These are phyloP conservation scores for Orestias chungarensis DNA, from an alignment of 2,797 vertebrate species.

Conservation along the genomic window DNA sequence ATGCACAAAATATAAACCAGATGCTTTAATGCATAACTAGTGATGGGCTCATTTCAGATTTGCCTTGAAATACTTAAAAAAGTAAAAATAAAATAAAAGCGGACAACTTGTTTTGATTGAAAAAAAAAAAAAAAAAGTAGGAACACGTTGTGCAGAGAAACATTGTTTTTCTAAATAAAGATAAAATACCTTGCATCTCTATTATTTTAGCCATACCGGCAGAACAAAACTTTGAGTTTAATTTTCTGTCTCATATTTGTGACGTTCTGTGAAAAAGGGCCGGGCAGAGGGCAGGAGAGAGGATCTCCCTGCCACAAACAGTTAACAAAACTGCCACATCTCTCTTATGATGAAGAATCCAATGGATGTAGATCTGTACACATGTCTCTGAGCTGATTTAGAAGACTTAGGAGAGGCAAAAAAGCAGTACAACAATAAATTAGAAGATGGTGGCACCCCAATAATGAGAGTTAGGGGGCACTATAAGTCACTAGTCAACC, in stretches of 20 bases:
- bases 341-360: slow-evolving; percentile 47
- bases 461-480: slow-evolving; percentile 59
- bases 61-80: slow-evolving; percentile 8
- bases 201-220: slow-evolving; percentile 28
- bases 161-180: no score
- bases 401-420: slow-evolving; percentile 55
- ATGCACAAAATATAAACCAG: slow-evolving; percentile 25
- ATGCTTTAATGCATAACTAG: slow-evolving; percentile 27
- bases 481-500: slow-evolving; percentile 35
- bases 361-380: slow-evolving; percentile 24
- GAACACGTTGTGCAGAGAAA: not conserved
- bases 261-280: slow-evolving; percentile 47
- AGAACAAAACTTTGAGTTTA: slow-evolving; percentile 43
- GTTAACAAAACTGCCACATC: slow-evolving; percentile 36
- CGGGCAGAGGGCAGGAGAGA: slow-evolving; percentile 41
- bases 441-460: slow-evolving; percentile 60
- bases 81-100: slow-evolving; percentile 19
- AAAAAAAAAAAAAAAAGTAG: not conserved
- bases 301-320: slow-evolving; percentile 39
- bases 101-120: not conserved
- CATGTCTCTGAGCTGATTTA: slow-evolving; percentile 44
- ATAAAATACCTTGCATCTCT: slow-evolving; percentile 9
- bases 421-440: slow-evolving; percentile 67
- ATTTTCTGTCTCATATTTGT: slow-evolving; percentile 39
- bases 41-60: slow-evolving; percentile 18